Evolutionary conservation across 2,888 invertebrate genomes (phyloP).

Genomic region (Erebia epiphron): DNA sequence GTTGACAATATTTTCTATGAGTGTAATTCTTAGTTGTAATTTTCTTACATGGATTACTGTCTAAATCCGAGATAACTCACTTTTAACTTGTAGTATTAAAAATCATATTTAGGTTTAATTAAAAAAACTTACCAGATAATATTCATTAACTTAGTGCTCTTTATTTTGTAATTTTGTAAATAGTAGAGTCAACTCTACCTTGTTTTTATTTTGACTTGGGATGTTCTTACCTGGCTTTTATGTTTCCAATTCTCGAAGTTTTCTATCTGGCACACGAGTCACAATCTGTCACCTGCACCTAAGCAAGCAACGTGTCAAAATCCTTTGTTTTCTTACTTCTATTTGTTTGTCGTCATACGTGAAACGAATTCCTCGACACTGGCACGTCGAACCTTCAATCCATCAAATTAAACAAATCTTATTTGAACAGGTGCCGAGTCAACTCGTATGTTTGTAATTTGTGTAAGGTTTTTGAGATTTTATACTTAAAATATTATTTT

Average conservation of each 20-base stretch:
- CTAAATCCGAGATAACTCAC: neutral
- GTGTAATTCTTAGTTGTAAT: neutral
- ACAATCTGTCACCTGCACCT: constrained; percentile 73
- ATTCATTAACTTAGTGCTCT: neutral
- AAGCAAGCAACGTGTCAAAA: constrained; percentile 66
- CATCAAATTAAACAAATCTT: constrained; percentile 66
- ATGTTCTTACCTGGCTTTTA: constrained; percentile 33
- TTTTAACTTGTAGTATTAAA: neutral
- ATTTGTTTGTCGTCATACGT: constrained; percentile 73
- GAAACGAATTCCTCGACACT: constrained; percentile 66
- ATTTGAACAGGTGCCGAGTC: constrained; percentile 66
- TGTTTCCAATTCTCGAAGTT: constrained; percentile 28
- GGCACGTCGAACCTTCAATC: constrained; percentile 52
- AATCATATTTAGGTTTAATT: neutral
- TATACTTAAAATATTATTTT: constrained; percentile 38
- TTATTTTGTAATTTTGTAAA: neutral
- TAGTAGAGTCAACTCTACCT: neutral
- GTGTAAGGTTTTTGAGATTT: neutral
- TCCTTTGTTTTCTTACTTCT: constrained; percentile 75
- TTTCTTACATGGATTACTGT: neutral
- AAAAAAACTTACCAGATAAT: neutral
- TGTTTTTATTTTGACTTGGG: neutral
- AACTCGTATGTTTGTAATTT: constrained; percentile 4
- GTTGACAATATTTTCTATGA: neutral
- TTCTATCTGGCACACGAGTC: constrained; percentile 43